Percentiles rank a stretch among this genome's conserved stretches.
Conservation (phyloP, 2,797 vertebrate species). For the Vireo griseus region DNA sequence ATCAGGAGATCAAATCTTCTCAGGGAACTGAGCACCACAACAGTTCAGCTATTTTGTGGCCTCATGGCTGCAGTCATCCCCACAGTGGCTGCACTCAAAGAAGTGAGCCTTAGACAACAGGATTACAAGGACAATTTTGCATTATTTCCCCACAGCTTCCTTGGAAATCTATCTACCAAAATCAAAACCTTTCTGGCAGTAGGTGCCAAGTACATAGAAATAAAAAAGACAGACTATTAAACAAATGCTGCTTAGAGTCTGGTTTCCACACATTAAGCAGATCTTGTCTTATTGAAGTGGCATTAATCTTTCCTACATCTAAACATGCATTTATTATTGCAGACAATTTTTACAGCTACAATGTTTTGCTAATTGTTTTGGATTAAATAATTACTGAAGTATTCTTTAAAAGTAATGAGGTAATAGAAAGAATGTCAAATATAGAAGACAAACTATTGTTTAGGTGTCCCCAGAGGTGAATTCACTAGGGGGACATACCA, state of each 20-base stretch:
- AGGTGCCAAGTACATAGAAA: neutral
- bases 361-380: neutral
- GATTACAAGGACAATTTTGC: neutral
- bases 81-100: neutral
- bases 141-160: neutral
- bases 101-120: neutral
- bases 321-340: constrained; percentile 7
- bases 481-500: neutral
- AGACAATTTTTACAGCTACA: neutral
- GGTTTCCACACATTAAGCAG: neutral
- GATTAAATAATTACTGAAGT: neutral
- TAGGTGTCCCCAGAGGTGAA: neutral
- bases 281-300: neutral
- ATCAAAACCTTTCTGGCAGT: neutral
- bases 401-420: neutral
- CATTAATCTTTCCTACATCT: neutral
- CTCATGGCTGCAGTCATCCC: neutral
- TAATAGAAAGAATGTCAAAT: neutral
- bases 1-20: neutral
- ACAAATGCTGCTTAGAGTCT: neutral
- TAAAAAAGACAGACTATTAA: neutral
- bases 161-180: neutral
- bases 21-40: neutral
- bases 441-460: neutral
- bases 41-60: neutral